phyloP scores from a whole-genome alignment of 2,797 vertebrate genomes.

The Neopelma chrysocephalum region DNA sequence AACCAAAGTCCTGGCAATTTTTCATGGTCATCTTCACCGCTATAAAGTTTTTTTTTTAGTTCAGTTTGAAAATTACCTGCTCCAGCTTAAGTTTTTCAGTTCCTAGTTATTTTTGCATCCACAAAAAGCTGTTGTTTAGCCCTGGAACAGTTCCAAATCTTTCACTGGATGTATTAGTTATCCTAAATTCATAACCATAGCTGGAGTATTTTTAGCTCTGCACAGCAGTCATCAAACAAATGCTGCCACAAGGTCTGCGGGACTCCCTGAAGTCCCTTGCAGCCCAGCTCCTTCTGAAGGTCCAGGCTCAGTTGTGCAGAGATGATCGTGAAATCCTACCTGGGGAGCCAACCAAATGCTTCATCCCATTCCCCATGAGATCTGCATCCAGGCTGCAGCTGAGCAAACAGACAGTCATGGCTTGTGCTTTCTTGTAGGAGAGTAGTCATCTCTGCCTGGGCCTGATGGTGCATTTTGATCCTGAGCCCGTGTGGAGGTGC shows the following conservation, averaged over 20 bases:
- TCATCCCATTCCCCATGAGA: background rate
- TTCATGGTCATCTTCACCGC: background rate
- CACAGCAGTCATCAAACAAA: background rate
- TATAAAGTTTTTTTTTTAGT: constrained; percentile 28
- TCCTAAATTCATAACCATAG: constrained; percentile 22
- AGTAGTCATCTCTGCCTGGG: background rate
- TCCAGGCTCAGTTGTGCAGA: background rate
- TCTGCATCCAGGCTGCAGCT: background rate
- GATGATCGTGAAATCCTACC: background rate
- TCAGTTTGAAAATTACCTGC: background rate
- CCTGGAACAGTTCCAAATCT: background rate
- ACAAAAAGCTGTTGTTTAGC: constrained; percentile 49
- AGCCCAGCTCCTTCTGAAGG: background rate
- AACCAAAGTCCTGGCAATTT: background rate
- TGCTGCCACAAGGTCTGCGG: background rate
- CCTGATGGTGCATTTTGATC: background rate
- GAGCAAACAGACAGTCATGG: rapidly evolving
- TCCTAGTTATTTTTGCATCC: constrained; percentile 55
- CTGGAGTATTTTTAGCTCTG: constrained; percentile 53
- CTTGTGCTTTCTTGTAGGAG: background rate
- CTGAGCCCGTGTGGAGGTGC: background rate
- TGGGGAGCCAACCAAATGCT: background rate
- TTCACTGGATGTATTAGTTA: constrained; percentile 49
- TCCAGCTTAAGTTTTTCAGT: constrained; percentile 28
- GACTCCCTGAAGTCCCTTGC: background rate